Base-by-base conservation (phyloP, 2,797 vertebrate genomes). In the Siniperca undulata region DNA sequence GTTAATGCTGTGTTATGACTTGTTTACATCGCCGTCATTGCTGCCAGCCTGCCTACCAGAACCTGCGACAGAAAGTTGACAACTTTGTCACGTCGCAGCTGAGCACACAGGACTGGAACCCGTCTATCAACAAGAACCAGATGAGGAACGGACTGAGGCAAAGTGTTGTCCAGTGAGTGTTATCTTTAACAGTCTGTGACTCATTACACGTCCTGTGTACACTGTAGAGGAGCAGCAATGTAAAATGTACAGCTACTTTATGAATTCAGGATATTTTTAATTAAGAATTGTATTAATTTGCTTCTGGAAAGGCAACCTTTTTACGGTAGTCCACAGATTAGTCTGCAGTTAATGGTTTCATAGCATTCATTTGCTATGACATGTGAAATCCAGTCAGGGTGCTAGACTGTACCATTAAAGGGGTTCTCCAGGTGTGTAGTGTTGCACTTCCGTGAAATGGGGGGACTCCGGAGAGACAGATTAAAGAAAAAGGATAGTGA, bases 61-160 rank as follows among this genome's bases (percentile, higher is more conserved):
- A 99, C 90, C 95, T 99, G 89, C 95, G 97, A 59, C 98, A 99
- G 95, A 99, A 99, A 89, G 98, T 99, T 3, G 98, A 99, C 95
- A 99, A 99, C 95, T 99, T 97, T 80, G 98, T 99, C 74, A 97
- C 98, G 0, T 97, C 96, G 0, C 97, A 99, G 50, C 93, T 99
- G 91, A 98, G 97, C 92, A 97, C 97, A n/a, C 98, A 99, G 87
- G 98, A 99, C 13, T 99, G 98, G 98, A 99, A 95, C 80, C 97
- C 98, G 17, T 87, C 97, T 24, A 99, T 98, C 96, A 99, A 99
- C 96, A 99, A 99, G 94, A 99, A 99, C 95, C 98, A 99, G 90
- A 91, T 98, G 88, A 96, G 98, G 82, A 99, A 97, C 11, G 97
- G 97, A 44, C 94, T 99, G 50, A 95, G 98, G 75, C 98, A 99